These are phyloP conservation scores for Spinus pinus DNA, from an alignment of 2,797 vertebrate species.

Conservation along the genomic window DNA sequence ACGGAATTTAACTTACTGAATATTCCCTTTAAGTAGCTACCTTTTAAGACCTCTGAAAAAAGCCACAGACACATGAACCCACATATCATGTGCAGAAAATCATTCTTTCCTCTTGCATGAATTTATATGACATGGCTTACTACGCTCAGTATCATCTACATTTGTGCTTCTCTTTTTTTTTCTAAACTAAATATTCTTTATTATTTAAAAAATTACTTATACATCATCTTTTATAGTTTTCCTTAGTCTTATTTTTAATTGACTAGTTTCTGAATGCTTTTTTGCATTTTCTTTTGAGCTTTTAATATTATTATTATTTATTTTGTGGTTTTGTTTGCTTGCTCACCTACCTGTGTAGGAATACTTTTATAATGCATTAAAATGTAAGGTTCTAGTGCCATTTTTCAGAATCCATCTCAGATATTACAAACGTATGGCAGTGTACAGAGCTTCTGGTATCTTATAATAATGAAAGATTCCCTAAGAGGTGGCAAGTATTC, in stretches of 20 bases:
- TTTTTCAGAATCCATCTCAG: neutral
- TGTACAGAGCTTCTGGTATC: neutral
- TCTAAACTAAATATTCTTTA: neutral
- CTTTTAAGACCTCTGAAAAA: neutral
- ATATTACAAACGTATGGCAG: neutral
- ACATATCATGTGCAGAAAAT: neutral
- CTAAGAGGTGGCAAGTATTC: neutral
- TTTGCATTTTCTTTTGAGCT: neutral
- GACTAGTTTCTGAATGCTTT: neutral
- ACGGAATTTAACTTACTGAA: neutral
- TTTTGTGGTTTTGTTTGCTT: accelerated
- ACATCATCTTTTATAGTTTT: neutral
- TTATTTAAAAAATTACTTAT: neutral
- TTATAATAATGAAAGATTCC: neutral
- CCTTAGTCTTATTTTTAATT: neutral
- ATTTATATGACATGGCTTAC: neutral
- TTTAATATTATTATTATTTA: neutral
- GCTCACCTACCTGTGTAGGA: neutral
- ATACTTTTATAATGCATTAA: neutral
- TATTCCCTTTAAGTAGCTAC: neutral
- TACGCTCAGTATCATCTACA: neutral
- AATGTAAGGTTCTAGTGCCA: neutral
- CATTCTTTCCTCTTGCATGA: neutral
- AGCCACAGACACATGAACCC: neutral
- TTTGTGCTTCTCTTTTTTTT: neutral